A percentile compares a stretch with the other conserved stretches of the same genome.
Conservation (phyloP, 2,113 vertebrate genomes). For the Lanius collurio region DNA sequence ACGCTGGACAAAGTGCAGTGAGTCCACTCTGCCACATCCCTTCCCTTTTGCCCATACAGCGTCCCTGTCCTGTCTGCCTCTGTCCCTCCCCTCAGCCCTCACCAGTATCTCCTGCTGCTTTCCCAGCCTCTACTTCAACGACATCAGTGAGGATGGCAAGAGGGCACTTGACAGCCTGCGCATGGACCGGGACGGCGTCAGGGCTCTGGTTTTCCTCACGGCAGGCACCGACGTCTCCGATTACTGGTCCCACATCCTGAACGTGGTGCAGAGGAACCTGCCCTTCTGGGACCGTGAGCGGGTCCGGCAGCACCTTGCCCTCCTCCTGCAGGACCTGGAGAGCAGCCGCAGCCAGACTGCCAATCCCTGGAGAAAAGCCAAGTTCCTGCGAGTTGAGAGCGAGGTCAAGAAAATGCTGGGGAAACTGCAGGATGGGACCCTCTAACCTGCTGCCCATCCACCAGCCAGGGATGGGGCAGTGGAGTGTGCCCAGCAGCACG, state of each 20-base stretch:
- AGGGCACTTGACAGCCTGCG: conserved; percentile 74
- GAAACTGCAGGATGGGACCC: conserved; percentile 9
- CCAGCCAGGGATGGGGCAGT: background rate
- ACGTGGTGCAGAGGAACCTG: conserved; percentile 82
- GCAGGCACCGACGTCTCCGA: conserved; percentile 85
- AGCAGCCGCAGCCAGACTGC: conserved; percentile 83
- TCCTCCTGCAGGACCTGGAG: conserved; percentile 88
- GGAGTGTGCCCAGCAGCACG: background rate
- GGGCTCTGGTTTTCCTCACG: conserved; percentile 86
- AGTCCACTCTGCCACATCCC: conserved; percentile 16
- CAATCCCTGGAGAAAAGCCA: conserved; percentile 87
- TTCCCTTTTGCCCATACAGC: rapidly evolving
- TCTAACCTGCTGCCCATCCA: background rate
- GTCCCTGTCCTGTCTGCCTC: background rate
- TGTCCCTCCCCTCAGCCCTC: background rate
- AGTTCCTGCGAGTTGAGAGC: conserved; percentile 85
- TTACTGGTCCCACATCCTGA: conserved; percentile 89
- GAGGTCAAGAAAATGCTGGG: conserved; percentile 81
- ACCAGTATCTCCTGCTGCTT: background rate
- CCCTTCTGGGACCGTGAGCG: conserved; percentile 83
- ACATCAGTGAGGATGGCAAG: conserved; percentile 89
- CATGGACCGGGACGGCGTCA: conserved; percentile 68
- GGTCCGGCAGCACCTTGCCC: conserved; percentile 82
- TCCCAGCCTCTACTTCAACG: conserved; percentile 90
- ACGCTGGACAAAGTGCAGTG: conserved; percentile 84